phyloP scores from a whole-genome alignment of 2,797 vertebrate species.

The Pangasius macronema region DNA sequence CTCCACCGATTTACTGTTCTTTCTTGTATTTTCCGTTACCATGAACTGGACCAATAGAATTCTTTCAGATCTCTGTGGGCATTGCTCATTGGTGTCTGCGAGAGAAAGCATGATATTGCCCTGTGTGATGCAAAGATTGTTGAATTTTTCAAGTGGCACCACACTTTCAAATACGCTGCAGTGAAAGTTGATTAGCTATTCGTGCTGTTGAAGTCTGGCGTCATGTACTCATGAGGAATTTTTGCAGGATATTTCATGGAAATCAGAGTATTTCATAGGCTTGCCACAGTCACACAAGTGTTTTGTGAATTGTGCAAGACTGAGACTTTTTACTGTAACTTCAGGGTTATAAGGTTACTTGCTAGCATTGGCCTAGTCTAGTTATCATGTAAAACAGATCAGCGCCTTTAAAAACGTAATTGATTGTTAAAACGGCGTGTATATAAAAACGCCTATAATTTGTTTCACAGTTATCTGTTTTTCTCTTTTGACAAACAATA shows the following conservation, averaged over 20 bases:
- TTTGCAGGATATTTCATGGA: constrained; percentile 37
- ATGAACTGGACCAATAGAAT: constrained; percentile 35
- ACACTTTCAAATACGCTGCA: constrained; percentile 16
- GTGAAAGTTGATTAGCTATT: constrained; percentile 33
- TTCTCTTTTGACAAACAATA: not conserved
- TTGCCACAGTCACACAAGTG: constrained; percentile 34
- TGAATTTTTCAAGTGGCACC: constrained; percentile 29
- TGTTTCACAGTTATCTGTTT: not conserved
- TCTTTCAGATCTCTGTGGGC: not conserved
- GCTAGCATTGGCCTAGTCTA: not conserved
- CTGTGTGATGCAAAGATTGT: constrained; percentile 58
- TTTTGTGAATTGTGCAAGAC: constrained; percentile 28
- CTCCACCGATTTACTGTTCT: constrained; percentile 17
- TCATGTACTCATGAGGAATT: constrained; percentile 24
- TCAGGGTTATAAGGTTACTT: not conserved
- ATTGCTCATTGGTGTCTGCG: constrained; percentile 29
- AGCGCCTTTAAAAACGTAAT: not conserved
- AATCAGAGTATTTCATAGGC: constrained; percentile 38
- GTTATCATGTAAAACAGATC: not conserved
- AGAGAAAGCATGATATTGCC: constrained; percentile 47
- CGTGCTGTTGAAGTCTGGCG: constrained; percentile 25
- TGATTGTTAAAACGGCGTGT: not conserved
- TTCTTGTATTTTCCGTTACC: constrained; percentile 30
- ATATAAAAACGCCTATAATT: not conserved
- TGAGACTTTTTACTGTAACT: constrained; percentile 27